Base-by-base conservation (phyloP, 1,140 invertebrate genomes). In the Musca domestica region DNA sequence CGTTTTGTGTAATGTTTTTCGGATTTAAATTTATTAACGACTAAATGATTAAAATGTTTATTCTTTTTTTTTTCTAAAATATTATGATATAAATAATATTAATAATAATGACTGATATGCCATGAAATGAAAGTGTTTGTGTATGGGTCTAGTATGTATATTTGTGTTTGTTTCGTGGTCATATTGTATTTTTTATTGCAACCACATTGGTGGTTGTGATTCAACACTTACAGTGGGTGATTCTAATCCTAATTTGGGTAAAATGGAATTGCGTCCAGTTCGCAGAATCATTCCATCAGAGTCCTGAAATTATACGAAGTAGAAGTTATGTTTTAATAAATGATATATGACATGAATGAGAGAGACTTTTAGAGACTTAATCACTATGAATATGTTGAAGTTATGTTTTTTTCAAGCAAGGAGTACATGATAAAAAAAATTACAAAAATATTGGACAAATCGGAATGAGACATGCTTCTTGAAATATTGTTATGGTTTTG, bases 191-290 rank as follows among this genome's bases (percentile, higher is more conserved):
- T 49, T 19, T 61, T 34, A 61, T 61, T 34, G 56, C 19, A 61
- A 61, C 56, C 56, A 61, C 27, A 10, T 49, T 27, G 49, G 48
- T 41, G 52, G 58, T 65, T 27, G 34, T 68, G 20, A 47, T 20
- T 41, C 27, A 64, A 64, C 64, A 84, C 85, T 87, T 84, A 91
- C 90, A 86, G 91, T 86, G 66, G 91, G 90, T 68, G 90, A 91
- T 72, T 89, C 84, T 71, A 80, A 66, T 64, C 80, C 80, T 68
- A 77, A 67, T 67, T 78, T 78, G 72, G 80, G 76, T 71, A 82
- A 48, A 69, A 78, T 74, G 15, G 78, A 73, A 69, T 74, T 74
- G 64, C 78, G 72, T 74, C 76, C 75, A 20, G 78, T 72, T 51
- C 78, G 74, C 72, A 78, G 75, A 69, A 80, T 76, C 54, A 81